These are phyloP conservation scores for Morpho helenor DNA, from an alignment of 2,888 invertebrate genomes.

Conservation along the genomic window DNA sequence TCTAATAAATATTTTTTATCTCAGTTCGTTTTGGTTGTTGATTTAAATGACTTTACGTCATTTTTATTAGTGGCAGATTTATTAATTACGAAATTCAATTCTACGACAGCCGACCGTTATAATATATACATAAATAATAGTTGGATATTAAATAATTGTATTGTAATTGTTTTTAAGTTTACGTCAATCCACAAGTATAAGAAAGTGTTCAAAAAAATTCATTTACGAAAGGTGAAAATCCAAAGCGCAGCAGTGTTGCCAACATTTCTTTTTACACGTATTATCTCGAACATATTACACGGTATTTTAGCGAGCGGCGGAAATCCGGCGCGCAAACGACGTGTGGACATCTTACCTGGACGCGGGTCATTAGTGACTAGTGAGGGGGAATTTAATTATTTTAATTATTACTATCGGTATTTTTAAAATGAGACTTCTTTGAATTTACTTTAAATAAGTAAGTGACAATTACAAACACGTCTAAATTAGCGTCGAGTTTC, in stretches of 20 bases:
- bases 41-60: slow-evolving; percentile 6
- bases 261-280: slow-evolving; percentile 19
- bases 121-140: too few species aligned
- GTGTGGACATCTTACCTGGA: slow-evolving; percentile 72
- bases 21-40: slow-evolving; percentile 11
- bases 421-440: background rate
- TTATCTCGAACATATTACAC: slow-evolving; percentile 51
- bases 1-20: slow-evolving; percentile 11
- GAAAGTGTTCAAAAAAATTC: too few species aligned
- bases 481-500: slow-evolving; percentile 24
- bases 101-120: too few species aligned
- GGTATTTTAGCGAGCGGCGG: slow-evolving; percentile 58
- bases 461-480: slow-evolving; percentile 9
- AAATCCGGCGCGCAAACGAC: slow-evolving; percentile 69
- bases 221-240: slow-evolving; percentile 1
- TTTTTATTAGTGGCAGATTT: background rate
- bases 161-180: too few species aligned
- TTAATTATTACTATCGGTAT: slow-evolving; percentile 1
- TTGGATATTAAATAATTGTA: too few species aligned
- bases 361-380: slow-evolving; percentile 54
- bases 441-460: background rate
- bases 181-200: too few species aligned
- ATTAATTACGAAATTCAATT: background rate
- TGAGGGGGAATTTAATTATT: slow-evolving; percentile 26
- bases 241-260: slow-evolving; percentile 2